These are phyloP conservation scores for Ectemnius continuus DNA, from an alignment of 2,888 invertebrate genomes.

Conservation along the genomic window DNA sequence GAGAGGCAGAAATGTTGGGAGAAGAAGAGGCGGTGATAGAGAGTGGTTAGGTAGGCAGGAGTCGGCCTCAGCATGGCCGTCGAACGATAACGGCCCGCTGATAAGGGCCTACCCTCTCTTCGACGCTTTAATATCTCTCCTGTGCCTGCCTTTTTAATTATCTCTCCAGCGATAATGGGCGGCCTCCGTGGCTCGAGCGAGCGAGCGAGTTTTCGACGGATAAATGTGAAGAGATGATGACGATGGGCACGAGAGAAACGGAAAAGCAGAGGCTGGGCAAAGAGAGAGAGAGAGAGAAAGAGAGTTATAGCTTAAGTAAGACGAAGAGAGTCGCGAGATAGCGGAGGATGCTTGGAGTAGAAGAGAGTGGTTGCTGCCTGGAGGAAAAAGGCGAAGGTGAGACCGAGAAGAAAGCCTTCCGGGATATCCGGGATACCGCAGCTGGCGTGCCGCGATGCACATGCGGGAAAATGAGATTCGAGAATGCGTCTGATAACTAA, in stretches of 20 bases:
- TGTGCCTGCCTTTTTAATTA: slow-evolving; percentile 73
- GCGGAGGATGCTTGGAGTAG: not conserved
- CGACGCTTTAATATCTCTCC: slow-evolving; percentile 65
- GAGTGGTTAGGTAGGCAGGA: slow-evolving; percentile 35
- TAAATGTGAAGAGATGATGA: slow-evolving; percentile 63
- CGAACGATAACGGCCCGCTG: slow-evolving; percentile 72
- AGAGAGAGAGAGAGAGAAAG: slow-evolving; percentile 17
- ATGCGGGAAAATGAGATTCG: slow-evolving; percentile 50
- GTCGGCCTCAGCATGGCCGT: slow-evolving; percentile 60
- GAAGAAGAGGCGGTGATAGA: slow-evolving; percentile 4
- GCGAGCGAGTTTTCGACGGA: slow-evolving; percentile 54
- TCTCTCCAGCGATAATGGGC: slow-evolving; percentile 71
- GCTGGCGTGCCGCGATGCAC: slow-evolving; percentile 15
- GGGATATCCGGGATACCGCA: slow-evolving; percentile 26
- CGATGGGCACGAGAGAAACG: slow-evolving; percentile 9
- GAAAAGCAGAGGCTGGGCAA: slow-evolving; percentile 3
- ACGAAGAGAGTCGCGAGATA: too few species aligned
- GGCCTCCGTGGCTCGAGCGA: slow-evolving; percentile 59
- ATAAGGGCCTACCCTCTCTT: slow-evolving; percentile 68
- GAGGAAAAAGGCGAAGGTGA: slow-evolving; percentile 4
- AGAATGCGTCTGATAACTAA: slow-evolving; percentile 37
- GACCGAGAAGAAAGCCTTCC: slow-evolving; percentile 48
- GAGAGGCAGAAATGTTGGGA: not conserved
- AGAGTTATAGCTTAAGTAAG: not conserved
- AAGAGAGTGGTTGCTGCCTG: not conserved